Base-by-base conservation (phyloP, 2,797 vertebrate genomes). In the Calcarius lapponicus region DNA sequence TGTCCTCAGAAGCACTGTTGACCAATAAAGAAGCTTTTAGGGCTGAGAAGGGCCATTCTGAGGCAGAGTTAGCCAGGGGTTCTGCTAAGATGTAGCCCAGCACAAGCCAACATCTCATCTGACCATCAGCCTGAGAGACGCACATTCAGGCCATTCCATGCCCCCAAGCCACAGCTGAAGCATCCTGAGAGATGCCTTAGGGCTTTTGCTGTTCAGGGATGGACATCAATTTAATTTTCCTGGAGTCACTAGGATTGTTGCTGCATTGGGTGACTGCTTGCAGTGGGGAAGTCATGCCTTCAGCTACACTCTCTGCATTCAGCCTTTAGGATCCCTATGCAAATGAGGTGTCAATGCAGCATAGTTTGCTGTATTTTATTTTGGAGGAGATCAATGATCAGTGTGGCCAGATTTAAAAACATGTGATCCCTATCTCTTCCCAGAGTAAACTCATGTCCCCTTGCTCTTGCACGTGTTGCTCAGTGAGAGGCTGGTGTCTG, bases 61-160 rank as follows among this genome's bases (percentile, higher is more conserved):
- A 72, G 24, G 31, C 0, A 0, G 5, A 7, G 12, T 20, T 47
- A 31, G 5, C 38, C 26, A 25, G 13, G 2, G 7, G 8, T 2
- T 2, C 15, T 88, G 61, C 31, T 43, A 51, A 80, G 3, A 14
- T 51, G 9, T 28, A 29, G 32, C 22, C 32, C 42, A 50, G 17
- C 17, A 34, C 0, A 2, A n/a, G 2, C n/a, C 13, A 47, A 6
- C 2, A 0, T 53, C 40, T 83, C 17, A 26, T 29, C 16, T 22
- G 53, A 45, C 10, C 12, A 18, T 11, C 29, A 64, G 40, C 17
- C 22, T 1, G 3, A 9, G 6, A 6, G 3, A 40, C 40, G 24
- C 10, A 40, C 9, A 5, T 42, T n/a, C 16, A 40, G 40, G 28
- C 14, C 18, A 13, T 32, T 74, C 4, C 20, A 22, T 21, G 24